Evolutionary conservation across 2,797 vertebrate genomes (phyloP).

Genomic region (Bucorvus abyssinicus): DNA sequence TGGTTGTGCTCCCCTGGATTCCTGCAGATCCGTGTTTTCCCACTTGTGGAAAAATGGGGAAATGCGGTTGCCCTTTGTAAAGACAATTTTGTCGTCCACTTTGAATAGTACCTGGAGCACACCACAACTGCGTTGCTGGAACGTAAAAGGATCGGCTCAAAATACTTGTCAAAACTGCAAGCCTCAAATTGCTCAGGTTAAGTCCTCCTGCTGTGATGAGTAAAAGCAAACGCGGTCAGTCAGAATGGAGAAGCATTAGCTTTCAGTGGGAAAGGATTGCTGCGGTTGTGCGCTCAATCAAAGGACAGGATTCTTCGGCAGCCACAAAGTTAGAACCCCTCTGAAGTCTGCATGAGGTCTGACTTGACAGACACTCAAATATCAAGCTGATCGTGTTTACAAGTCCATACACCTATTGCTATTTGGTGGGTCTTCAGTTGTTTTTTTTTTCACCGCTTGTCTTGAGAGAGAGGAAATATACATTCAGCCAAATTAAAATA

Average conservation of each 20-base stretch:
- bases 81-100: neutral
- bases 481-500: neutral
- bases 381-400: conserved; percentile 2
- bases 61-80: neutral
- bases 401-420: neutral
- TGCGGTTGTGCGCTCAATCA: neutral
- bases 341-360: neutral
- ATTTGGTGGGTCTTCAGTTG: neutral
- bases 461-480: neutral
- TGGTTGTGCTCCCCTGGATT: neutral
- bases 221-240: neutral
- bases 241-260: neutral
- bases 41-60: neutral
- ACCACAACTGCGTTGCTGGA: neutral
- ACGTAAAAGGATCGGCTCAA: neutral
- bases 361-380: neutral
- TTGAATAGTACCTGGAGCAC: rapidly evolving
- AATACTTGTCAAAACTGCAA: neutral
- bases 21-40: neutral
- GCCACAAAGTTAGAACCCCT: neutral
- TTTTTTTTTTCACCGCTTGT: neutral
- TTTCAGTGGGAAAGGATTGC: neutral
- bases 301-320: neutral
- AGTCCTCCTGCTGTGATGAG: neutral
- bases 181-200: neutral